These are phyloP conservation scores for Erpetoichthys calabaricus DNA, from an alignment of 2,797 vertebrate genomes.

Conservation along the genomic window DNA sequence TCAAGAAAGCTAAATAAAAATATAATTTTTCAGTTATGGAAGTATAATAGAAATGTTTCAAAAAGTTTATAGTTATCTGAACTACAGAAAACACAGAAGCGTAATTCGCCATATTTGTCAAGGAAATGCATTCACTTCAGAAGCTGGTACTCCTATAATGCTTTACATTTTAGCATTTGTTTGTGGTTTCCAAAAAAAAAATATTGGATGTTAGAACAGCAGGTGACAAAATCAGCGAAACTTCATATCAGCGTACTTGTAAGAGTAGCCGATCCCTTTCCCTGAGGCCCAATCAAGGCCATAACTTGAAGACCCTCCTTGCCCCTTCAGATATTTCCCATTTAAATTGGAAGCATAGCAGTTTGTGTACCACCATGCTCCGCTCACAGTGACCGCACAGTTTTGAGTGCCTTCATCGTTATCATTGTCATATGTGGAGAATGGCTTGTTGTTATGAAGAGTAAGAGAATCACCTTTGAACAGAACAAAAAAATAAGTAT, in stretches of 20 bases:
- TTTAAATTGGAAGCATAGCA: slow-evolving; percentile 20
- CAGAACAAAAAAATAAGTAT: neutral
- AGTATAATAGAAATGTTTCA: too few species aligned
- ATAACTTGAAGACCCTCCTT: slow-evolving; percentile 1
- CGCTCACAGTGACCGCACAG: neutral
- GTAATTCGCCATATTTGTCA: too few species aligned
- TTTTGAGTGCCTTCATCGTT: neutral
- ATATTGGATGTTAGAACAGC: too few species aligned
- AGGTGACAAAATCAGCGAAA: neutral
- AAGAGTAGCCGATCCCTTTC: slow-evolving; percentile 8
- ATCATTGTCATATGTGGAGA: slow-evolving; percentile 17
- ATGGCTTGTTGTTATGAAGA: slow-evolving; percentile 12
- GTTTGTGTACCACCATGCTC: slow-evolving; percentile 18
- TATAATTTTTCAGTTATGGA: too few species aligned
- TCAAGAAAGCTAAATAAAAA: too few species aligned
- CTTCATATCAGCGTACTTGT: slow-evolving; percentile 14
- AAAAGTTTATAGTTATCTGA: too few species aligned
- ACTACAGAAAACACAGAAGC: too few species aligned
- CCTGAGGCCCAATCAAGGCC: slow-evolving; percentile 17
- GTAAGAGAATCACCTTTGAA: slow-evolving; percentile 20
- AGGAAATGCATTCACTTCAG: too few species aligned
- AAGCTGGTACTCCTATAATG: too few species aligned
- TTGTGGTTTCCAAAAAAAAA: too few species aligned
- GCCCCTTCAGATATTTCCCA: neutral
- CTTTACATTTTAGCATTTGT: too few species aligned